Conservation (phyloP, 2,113 vertebrate genomes). For the Sebastes fasciatus region DNA sequence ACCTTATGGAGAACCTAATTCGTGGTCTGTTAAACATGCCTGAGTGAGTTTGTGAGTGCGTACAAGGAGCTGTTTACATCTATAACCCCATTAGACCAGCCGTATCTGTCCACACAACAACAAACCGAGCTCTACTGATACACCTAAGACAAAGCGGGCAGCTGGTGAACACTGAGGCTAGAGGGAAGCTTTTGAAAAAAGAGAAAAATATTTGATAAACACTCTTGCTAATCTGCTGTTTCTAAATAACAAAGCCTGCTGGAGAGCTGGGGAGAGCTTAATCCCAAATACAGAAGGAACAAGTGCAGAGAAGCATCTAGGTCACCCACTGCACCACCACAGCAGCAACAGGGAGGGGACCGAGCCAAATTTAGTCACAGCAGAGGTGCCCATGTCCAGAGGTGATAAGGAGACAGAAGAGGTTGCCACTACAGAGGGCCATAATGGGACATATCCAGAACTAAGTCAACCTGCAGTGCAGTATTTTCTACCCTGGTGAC, state of each 20-base stretch:
- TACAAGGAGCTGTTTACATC: constrained; percentile 25
- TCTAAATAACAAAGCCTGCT: constrained; percentile 70
- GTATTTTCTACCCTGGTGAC: constrained; percentile 19
- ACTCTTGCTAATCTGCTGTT: constrained; percentile 70
- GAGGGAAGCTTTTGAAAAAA: constrained; percentile 43
- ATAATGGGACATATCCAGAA: constrained; percentile 39
- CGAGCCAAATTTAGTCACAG: constrained; percentile 66
- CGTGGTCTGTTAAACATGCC: not conserved
- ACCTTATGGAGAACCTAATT: not conserved
- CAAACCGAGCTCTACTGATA: constrained; percentile 40
- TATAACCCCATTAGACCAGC: constrained; percentile 10
- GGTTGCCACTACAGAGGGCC: constrained; percentile 24
- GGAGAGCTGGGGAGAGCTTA: constrained; percentile 56
- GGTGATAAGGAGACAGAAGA: constrained; percentile 66
- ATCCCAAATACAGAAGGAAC: constrained; percentile 64
- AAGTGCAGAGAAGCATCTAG: constrained; percentile 67
- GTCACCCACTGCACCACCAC: constrained; percentile 64
- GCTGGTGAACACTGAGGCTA: constrained; percentile 11
- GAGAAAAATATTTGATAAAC: constrained; percentile 61
- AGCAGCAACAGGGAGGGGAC: constrained; percentile 48
- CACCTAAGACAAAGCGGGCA: constrained; percentile 37
- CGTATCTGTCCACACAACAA: constrained; percentile 45
- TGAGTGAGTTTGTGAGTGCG: not conserved
- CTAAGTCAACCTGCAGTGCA: constrained; percentile 35
- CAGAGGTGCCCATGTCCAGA: constrained; percentile 69